Evolutionary conservation across 2,888 invertebrate species (phyloP).

Genomic region (Plebejus anna): DNA sequence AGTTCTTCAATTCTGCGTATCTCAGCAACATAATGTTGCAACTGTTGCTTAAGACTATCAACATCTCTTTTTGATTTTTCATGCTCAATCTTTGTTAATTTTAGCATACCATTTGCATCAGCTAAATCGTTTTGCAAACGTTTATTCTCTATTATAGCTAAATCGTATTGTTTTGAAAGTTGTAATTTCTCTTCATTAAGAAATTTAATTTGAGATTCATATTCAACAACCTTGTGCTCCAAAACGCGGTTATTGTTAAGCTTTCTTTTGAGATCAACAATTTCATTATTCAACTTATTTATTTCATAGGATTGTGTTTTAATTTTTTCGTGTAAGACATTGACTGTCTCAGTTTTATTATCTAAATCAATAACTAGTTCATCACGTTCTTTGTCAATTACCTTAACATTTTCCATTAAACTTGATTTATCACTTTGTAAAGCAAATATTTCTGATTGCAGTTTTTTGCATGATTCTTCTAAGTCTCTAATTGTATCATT

Average conservation of each 20-base stretch:
- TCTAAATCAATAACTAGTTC: conserved; percentile 83
- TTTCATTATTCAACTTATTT: conserved; percentile 73
- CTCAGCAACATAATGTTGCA: conserved; percentile 90
- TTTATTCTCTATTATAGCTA: conserved; percentile 83
- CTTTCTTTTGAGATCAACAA: conserved; percentile 79
- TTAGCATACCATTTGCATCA: conserved; percentile 81
- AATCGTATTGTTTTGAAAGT: conserved; percentile 78
- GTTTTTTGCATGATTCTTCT: conserved; percentile 79
- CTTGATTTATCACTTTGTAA: conserved; percentile 83
- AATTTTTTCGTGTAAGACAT: conserved; percentile 82
- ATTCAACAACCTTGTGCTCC: conserved; percentile 72
- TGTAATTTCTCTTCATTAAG: conserved; percentile 81
- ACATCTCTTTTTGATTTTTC: conserved; percentile 85
- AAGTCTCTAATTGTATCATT: conserved; percentile 78
- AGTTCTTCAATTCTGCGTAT: conserved; percentile 89
- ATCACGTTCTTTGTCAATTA: conserved; percentile 87
- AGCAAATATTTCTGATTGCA: conserved; percentile 80
- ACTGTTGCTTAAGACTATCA: conserved; percentile 85
- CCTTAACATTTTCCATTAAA: conserved; percentile 81
- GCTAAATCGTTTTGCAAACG: conserved; percentile 87
- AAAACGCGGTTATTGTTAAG: conserved; percentile 62
- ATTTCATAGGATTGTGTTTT: conserved; percentile 80
- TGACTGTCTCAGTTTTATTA: conserved; percentile 85
- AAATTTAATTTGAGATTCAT: conserved; percentile 76
- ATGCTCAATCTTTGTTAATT: conserved; percentile 82